phyloP scores from a whole-genome alignment of 2,113 vertebrate species.

The Choloepus hoffmanni region DNA sequence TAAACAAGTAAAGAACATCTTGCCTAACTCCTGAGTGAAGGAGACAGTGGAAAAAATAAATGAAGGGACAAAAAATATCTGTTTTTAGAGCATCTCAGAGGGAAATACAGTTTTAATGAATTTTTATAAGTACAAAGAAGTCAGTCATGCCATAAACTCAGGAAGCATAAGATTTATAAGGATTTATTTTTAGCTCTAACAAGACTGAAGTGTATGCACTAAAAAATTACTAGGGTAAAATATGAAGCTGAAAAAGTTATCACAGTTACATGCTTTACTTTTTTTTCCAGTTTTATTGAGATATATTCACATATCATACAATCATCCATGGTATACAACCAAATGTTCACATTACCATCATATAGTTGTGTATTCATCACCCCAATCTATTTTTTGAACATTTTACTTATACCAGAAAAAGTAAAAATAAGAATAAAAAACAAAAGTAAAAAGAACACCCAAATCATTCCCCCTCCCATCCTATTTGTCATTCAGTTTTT shows the following conservation, averaged over 20 bases:
- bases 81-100: constrained; percentile 37
- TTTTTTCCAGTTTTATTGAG: too few relatives aligned
- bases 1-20: constrained; percentile 34
- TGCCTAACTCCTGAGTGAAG: constrained; percentile 33
- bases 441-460: too few relatives aligned
- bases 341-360: too few relatives aligned
- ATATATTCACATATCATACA: too few relatives aligned
- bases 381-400: too few relatives aligned
- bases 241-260: constrained; percentile 46
- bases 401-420: too few relatives aligned
- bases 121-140: constrained; percentile 22
- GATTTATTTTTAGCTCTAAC: constrained; percentile 54
- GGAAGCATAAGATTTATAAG: constrained; percentile 55
- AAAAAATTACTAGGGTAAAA: constrained; percentile 60
- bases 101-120: constrained; percentile 10
- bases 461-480: too few relatives aligned
- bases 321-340: too few relatives aligned
- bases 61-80: background rate
- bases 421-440: too few relatives aligned
- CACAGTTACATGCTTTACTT: constrained; percentile 37
- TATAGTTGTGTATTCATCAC: too few relatives aligned
- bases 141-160: constrained; percentile 42
- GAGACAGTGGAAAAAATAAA: background rate
- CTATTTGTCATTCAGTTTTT: too few relatives aligned
- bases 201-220: constrained; percentile 45